Evolutionary conservation across 1,140 invertebrate genomes (phyloP).

Genomic region (Augochlora pura): DNA sequence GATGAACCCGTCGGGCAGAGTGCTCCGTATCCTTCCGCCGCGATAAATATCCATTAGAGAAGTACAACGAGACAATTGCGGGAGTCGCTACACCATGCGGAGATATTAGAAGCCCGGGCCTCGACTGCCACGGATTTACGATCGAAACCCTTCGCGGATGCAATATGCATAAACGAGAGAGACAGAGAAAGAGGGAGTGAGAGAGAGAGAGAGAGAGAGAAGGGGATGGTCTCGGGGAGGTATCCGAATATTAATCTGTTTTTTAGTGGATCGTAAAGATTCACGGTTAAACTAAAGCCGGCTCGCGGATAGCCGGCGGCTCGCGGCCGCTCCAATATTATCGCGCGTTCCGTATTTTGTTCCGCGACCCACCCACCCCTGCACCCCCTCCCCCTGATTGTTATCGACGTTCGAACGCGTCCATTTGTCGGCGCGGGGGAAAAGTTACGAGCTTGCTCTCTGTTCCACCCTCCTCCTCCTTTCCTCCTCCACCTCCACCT

Average conservation of each 20-base stretch:
- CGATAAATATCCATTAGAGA: background rate
- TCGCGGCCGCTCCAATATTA: background rate
- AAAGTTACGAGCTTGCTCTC: conserved; percentile 2
- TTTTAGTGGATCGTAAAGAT: conserved; percentile 25
- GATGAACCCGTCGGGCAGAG: background rate
- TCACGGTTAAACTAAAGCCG: conserved; percentile 22
- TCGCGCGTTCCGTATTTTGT: background rate
- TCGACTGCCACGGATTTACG: conserved; percentile 2
- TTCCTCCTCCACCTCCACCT: background rate
- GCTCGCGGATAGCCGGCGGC: no score
- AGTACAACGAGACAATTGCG: background rate
- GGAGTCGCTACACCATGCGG: background rate
- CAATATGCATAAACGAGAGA: conserved; percentile 20
- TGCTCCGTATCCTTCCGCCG: no score
- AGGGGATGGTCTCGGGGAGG: background rate
- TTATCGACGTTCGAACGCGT: conserved; percentile 1
- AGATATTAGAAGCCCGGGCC: background rate
- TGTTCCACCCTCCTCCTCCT: background rate
- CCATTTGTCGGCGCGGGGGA: background rate
- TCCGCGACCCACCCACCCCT: no score
- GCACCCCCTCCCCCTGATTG: background rate
- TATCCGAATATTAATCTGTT: conserved; percentile 9
- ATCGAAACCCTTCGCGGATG: background rate
- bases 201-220: no score
- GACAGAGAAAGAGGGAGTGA: background rate